A percentile compares a stretch with the other conserved stretches of the same genome.
Evolutionary conservation across 2,113 vertebrate species (phyloP).

Genomic region (Rana temporaria): DNA sequence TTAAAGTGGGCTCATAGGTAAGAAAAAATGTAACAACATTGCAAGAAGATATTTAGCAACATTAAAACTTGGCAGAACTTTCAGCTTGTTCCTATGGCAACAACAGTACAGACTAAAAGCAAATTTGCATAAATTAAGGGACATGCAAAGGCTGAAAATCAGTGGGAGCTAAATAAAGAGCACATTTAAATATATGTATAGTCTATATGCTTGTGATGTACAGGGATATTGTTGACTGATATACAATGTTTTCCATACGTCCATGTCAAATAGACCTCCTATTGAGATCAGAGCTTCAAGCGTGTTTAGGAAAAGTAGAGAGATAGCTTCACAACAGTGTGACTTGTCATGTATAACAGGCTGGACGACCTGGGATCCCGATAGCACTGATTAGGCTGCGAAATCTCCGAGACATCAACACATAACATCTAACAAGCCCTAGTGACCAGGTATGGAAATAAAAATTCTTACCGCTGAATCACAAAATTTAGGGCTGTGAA

Average conservation of each 20-base stretch:
- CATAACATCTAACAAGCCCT: neutral
- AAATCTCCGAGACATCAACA: neutral
- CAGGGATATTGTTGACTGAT: conserved; percentile 58
- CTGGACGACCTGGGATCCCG: neutral
- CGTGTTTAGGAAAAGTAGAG: neutral
- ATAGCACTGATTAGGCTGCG: neutral
- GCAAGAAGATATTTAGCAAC: conserved; percentile 36
- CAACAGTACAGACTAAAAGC: conserved; percentile 24
- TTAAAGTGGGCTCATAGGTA: neutral
- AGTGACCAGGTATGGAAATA: neutral
- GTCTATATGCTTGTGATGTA: too few species aligned
- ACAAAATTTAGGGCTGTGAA: too few species aligned
- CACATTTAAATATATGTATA: conserved; percentile 62
- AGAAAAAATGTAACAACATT: conserved; percentile 29
- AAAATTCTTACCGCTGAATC: conserved; percentile 24
- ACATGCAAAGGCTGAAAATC: conserved; percentile 13
- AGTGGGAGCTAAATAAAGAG: conserved; percentile 11
- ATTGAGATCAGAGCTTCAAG: neutral
- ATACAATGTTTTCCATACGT: neutral
- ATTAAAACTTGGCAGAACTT: conserved; percentile 38
- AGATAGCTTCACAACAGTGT: too few species aligned
- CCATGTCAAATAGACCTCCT: neutral
- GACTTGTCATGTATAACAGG: neutral
- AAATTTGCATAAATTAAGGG: conserved; percentile 32
- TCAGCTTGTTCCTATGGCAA: conserved; percentile 32